Evolutionary conservation across 2,888 invertebrate species (phyloP), one percentile per base, ranked within the genome.

Genomic region (Drosophila pegasa): DNA sequence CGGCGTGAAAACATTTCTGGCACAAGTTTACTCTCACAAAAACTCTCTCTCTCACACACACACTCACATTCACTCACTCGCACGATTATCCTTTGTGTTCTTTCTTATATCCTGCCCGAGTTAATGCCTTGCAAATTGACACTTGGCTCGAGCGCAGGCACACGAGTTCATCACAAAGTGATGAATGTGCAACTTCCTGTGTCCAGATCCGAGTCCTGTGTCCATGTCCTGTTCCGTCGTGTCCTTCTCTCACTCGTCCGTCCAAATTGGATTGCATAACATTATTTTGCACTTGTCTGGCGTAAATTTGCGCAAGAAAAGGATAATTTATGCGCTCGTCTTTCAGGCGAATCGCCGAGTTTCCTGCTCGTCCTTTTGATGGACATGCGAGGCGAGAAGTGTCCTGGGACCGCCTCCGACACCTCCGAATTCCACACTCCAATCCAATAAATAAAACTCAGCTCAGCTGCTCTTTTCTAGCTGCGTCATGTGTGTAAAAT

Each of bases 221-320:
- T 74, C 65, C 52, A 56, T 63, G 74, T 68, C 65, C 67, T 48
- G 66, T n/a, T n/a, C n/a, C n/a, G n/a, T n/a, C n/a, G 51, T 2
- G 50, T 5, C 5, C 20, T 5, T 10, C 2, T 10, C 35, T 35
- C 35, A n/a, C 35, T 2, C 18, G 61, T 14, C 52, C 16, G 58
- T 57, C 55, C 72, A 88, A 86, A 86, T 86, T 86, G 85, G 85
- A 86, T 86, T 86, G 85, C 85, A 86, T 86, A 86, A 86, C 85
- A 86, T 86, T 86, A 86, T 78, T 86, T 87, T 83, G 88, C 85
- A 86, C 88, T 86, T 86, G 85, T 78, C 88, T 78, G 77, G 58
- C 50, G 50, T 71, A 71, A 87, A 84, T 86, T 75, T 85, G 83
- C 84, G 72, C 85, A 88, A 51, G 38, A 29, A 81, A 87, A 85